A percentile compares a stretch with the other conserved stretches of the same genome.
phyloP scores from a whole-genome alignment of 2,888 invertebrate genomes.

The Molorchus minor region DNA sequence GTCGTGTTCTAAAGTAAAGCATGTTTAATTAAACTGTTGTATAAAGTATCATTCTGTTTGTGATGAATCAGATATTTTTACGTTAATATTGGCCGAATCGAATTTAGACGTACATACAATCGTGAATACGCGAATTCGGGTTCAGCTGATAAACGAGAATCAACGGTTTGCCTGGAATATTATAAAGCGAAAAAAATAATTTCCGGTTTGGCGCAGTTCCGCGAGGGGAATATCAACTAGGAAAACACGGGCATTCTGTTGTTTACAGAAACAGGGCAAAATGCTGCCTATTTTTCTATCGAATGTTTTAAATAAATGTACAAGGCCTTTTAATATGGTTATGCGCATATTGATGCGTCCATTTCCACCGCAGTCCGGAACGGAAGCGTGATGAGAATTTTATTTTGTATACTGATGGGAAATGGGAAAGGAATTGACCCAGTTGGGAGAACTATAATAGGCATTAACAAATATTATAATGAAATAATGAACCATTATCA shows the following conservation, averaged over 20 bases:
- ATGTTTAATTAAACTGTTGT: no score
- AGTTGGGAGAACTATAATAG: no score
- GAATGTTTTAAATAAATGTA: neutral
- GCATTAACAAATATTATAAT: no score
- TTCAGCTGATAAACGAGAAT: constrained; percentile 52
- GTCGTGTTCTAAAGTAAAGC: no score
- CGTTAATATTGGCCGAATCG: no score
- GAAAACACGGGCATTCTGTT: constrained; percentile 49
- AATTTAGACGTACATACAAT: no score
- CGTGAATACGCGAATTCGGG: constrained; percentile 43
- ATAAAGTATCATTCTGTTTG: no score
- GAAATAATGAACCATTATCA: no score
- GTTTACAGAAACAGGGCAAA: constrained; percentile 16
- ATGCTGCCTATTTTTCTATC: neutral
- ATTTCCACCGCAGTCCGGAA: neutral
- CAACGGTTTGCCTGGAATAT: constrained; percentile 51
- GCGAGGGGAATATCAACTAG: constrained; percentile 54
- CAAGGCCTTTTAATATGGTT: neutral
- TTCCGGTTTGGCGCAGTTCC: constrained; percentile 53
- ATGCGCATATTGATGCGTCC: neutral
- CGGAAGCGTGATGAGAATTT: neutral
- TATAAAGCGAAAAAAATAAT: constrained; percentile 57
- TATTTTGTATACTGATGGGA: no score
- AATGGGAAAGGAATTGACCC: no score
- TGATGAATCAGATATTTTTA: no score